A percentile compares a stretch with the other conserved stretches of the same genome.
Conservation (phyloP, 2,888 invertebrate genomes). For the Parnassius apollo region DNA sequence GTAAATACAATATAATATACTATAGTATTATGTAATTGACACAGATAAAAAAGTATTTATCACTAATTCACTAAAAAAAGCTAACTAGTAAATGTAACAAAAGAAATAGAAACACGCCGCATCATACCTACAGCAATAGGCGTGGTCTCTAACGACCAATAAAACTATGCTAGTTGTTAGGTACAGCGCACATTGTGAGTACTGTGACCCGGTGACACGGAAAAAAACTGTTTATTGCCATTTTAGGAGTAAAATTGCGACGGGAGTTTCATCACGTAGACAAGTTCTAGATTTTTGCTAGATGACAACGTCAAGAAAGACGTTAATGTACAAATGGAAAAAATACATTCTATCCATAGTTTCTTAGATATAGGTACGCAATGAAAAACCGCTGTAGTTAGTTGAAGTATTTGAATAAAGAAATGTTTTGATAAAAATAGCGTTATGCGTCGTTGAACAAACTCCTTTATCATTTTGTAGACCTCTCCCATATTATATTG, state of each 20-base stretch:
- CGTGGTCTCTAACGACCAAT: conserved; percentile 50
- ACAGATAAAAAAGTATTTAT: neutral
- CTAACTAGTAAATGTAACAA: neutral
- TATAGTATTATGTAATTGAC: too few species aligned
- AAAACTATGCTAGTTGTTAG: conserved; percentile 39
- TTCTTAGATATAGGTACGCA: too few species aligned
- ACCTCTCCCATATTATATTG: too few species aligned
- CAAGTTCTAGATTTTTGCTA: conserved; percentile 14
- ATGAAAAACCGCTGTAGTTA: too few species aligned
- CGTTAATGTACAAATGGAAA: neutral
- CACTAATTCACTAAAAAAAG: neutral
- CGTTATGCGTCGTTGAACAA: too few species aligned
- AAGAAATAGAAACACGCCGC: conserved; percentile 1
- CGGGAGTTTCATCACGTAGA: conserved; percentile 11
- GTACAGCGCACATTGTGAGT: conserved; percentile 9
- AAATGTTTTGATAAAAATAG: too few species aligned
- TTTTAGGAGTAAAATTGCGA: conserved; percentile 12
- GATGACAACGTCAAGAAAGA: conserved; percentile 4
- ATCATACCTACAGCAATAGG: conserved; percentile 37
- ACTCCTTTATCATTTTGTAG: too few species aligned
- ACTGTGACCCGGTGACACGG: conserved; percentile 23
- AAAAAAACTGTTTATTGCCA: conserved; percentile 10
- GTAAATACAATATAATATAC: too few species aligned
- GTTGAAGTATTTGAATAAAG: too few species aligned
- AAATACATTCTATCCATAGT: too few species aligned